Evolutionary conservation across 2,113 vertebrate genomes (phyloP).

Genomic region (Ramphastos sulfuratus): DNA sequence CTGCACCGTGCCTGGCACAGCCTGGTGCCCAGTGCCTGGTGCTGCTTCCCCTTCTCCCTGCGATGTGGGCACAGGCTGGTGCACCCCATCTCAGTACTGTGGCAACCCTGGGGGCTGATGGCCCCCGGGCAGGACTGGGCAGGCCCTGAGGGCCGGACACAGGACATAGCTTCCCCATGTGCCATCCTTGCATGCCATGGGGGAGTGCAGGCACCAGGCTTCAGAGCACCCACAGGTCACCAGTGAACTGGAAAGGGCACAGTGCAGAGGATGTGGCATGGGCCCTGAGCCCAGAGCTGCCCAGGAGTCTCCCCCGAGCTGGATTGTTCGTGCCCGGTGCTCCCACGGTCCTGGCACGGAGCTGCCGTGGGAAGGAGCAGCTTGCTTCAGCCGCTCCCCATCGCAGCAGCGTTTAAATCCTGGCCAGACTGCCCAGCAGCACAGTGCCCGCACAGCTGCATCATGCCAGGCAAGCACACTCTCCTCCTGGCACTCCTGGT

Average conservation of each 20-base stretch:
- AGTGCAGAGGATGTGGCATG: accelerated
- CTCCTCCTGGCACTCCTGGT: not conserved
- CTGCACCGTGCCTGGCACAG: not conserved
- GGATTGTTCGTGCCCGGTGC: not conserved
- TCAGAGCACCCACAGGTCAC: not conserved
- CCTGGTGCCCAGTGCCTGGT: accelerated
- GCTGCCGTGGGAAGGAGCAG: not conserved
- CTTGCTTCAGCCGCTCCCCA: not conserved
- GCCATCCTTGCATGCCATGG: accelerated
- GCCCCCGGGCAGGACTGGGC: not conserved
- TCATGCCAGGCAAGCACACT: accelerated
- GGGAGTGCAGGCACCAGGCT: not conserved
- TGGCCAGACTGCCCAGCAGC: not conserved
- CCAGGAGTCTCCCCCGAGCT: not conserved
- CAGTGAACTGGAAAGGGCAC: constrained; percentile 19
- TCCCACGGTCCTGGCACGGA: not conserved
- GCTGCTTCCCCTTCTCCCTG: not conserved
- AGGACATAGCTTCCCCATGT: not conserved
- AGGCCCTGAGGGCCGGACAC: not conserved
- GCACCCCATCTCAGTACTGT: not conserved
- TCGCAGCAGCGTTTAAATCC: constrained; percentile 16
- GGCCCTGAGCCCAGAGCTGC: not conserved
- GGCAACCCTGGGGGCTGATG: accelerated
- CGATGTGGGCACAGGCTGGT: accelerated
- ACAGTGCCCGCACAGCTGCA: accelerated